Conservation (phyloP, 1,140 invertebrate genomes). For the Protaetia brevitarsis region DNA sequence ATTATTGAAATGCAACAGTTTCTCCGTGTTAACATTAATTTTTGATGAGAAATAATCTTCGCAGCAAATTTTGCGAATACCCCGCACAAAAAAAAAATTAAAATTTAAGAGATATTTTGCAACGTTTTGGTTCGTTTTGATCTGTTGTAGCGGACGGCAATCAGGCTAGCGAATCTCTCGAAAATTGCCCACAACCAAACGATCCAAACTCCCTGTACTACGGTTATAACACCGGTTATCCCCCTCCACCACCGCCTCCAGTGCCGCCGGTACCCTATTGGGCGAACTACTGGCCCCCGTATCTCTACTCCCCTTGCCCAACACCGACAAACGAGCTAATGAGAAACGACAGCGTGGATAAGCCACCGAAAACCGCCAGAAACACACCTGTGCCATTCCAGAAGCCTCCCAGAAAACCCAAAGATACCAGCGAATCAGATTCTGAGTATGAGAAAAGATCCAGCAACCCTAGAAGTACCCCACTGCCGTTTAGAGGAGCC, state of each 20-base stretch:
- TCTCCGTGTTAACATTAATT: neutral
- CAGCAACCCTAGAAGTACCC: neutral
- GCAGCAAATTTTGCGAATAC: neutral
- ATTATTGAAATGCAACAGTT: neutral
- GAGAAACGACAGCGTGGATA: neutral
- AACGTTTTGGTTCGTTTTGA: constrained; percentile 22
- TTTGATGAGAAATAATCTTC: neutral
- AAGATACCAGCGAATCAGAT: constrained; percentile 22
- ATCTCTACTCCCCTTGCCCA: constrained; percentile 1
- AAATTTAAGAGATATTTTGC: constrained; percentile 8
- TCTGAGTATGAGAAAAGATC: constrained; percentile 11
- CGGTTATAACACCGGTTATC: constrained; percentile 43
- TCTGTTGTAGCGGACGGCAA: constrained; percentile 44
- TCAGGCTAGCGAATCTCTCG: constrained; percentile 27
- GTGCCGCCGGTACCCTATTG: constrained; percentile 37
- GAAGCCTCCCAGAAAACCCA: neutral
- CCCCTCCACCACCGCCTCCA: constrained; percentile 29
- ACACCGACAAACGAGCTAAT: neutral
- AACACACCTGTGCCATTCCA: constrained; percentile 14
- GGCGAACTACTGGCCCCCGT: constrained; percentile 24
- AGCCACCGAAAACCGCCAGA: neutral
- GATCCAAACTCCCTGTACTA: constrained; percentile 39
- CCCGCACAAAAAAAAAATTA: neutral
- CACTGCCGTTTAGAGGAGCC: constrained; percentile 3
- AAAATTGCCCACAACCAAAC: constrained; percentile 30